Evolutionary conservation across 2,113 vertebrate genomes (phyloP).

Genomic region (Tragulus kanchil): DNA sequence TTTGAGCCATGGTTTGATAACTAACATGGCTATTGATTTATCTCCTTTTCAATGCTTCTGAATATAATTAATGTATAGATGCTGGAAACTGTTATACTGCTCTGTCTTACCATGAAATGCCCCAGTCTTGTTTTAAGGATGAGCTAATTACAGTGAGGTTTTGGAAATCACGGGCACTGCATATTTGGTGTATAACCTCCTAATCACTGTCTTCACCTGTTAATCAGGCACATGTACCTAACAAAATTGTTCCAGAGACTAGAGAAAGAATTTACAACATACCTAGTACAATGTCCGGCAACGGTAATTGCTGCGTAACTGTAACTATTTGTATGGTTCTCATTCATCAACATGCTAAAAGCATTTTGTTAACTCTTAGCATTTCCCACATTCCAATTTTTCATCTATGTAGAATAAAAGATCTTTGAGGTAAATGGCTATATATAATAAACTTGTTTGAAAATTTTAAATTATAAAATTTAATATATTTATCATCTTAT

Average conservation of each 20-base stretch:
- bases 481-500: background rate
- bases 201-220: background rate
- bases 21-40: background rate
- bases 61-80: background rate
- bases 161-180: background rate
- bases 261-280: background rate
- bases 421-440: background rate
- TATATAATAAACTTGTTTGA: background rate
- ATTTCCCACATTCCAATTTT: constrained; percentile 45
- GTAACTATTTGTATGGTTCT: background rate
- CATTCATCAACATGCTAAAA: background rate
- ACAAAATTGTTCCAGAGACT: background rate
- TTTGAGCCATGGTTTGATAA: constrained; percentile 47
- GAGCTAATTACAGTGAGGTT: background rate
- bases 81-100: background rate
- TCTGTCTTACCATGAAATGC: background rate
- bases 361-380: background rate
- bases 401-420: background rate
- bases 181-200: background rate
- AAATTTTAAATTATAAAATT: background rate
- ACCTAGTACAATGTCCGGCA: background rate
- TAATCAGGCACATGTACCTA: background rate
- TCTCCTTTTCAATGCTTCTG: background rate
- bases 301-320: background rate
- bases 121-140: background rate